Conservation (phyloP, 2,797 vertebrate species). For the Botia kubotai region DNA sequence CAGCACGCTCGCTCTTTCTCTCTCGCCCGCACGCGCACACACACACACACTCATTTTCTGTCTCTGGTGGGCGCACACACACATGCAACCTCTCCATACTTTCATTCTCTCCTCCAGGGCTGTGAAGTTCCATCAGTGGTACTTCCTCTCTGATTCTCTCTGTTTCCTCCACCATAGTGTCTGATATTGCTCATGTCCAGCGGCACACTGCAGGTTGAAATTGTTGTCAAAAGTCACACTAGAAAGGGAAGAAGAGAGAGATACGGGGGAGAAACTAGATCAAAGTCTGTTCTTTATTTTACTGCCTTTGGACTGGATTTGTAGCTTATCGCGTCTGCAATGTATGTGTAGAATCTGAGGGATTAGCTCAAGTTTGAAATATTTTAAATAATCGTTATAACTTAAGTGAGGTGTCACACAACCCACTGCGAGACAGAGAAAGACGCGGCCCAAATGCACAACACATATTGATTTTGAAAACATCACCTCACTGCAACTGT, state of each 20-base stretch:
- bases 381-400: constrained; percentile 3
- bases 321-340: constrained; percentile 24
- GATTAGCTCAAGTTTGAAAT: constrained; percentile 4
- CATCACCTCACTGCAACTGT: background rate
- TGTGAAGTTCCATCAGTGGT: constrained; percentile 53
- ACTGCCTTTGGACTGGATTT: constrained; percentile 38
- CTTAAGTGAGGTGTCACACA: constrained; percentile 4
- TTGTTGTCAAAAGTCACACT: constrained; percentile 44
- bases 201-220: constrained; percentile 36
- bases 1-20: constrained; percentile 11
- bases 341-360: background rate
- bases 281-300: constrained; percentile 44
- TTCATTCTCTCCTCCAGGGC: constrained; percentile 50
- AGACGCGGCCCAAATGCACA: background rate
- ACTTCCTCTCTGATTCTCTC: constrained; percentile 54
- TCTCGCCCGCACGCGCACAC: background rate
- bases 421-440: background rate
- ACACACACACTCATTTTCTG: constrained; percentile 20
- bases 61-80: constrained; percentile 29
- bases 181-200: constrained; percentile 54
- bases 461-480: background rate
- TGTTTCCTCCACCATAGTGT: constrained; percentile 47
- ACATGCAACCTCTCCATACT: constrained; percentile 24
- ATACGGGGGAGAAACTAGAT: constrained; percentile 33
- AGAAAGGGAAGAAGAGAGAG: constrained; percentile 31